Evolutionary conservation across 2,113 vertebrate species (phyloP), one percentile per base, ranked within the genome.

Genomic region (Mesocricetus auratus): DNA sequence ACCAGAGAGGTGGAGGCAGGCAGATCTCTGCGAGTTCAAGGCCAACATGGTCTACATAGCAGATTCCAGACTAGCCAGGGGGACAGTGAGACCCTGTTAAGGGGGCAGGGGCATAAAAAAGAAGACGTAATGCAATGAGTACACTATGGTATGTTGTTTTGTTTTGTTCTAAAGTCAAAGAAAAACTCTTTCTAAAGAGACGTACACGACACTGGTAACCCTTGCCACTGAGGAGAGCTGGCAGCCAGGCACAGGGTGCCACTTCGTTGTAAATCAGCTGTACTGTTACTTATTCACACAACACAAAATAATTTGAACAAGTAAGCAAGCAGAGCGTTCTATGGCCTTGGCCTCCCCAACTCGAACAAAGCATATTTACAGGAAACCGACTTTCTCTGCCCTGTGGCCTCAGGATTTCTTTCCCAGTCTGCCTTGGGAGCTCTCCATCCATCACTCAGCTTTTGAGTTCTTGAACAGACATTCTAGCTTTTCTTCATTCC

Each of bases 231-330:
- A 74, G 50, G 77, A n/a, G 66, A 89, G 73, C 39, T 6, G 29
- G 17, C 53, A 5, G 19, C 8, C 45, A 79, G 75, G 9, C n/a
- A 9, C 42, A 69, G 64, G 36, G 24, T 33, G 47, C 73, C 82
- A 73, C 13, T 58, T 87, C 22, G 22, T 71, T 85, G 77, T 24
- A 56, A 5, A 6, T 31, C 50, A n/a, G 53, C 42, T 86, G 13
- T n/a, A 56, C n/a, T 47, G 50, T 86, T 56, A 79, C 33, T 87
- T 60, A 79, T 50, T 90, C 86, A 91, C 60, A 93, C 71, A 86
- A 89, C 15, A 60, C 69, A 60, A 74, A 85, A 79, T 42, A 82
- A 33, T 83, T 64, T 82, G 81, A 85, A 60, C 36, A 91, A 78
- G 53, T 60, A 45, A 85, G 53, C 39, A 81, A 56, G 22, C 36